Evolutionary conservation across 2,888 invertebrate species (phyloP).

Genomic region (Heliothis peltigera): DNA sequence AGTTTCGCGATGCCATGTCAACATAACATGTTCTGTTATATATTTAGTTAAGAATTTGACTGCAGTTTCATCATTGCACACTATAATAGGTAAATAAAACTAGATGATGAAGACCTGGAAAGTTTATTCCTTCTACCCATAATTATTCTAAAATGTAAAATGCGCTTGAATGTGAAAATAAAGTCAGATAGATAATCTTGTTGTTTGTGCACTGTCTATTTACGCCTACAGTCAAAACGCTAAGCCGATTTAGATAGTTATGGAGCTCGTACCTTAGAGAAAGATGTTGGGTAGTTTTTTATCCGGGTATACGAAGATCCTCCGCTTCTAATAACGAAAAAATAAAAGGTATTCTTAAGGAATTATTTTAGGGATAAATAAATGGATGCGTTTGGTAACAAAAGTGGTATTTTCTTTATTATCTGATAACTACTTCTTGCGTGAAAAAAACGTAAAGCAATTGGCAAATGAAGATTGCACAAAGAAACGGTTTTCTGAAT

Average conservation of each 20-base stretch:
- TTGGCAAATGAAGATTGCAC: not conserved
- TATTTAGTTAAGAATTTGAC: not conserved
- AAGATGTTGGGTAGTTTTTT: too few species aligned
- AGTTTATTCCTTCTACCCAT: not conserved
- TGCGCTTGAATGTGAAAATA: too few species aligned
- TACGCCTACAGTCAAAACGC: too few species aligned
- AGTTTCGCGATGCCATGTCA: not conserved
- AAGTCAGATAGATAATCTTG: too few species aligned
- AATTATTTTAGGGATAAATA: not conserved
- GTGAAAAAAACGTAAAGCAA: not conserved
- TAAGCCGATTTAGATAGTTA: too few species aligned
- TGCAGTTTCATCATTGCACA: slow-evolving; percentile 1
- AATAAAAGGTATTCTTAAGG: not conserved
- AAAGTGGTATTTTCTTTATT: not conserved
- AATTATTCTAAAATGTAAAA: too few species aligned
- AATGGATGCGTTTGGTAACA: not conserved
- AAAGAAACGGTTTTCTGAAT: not conserved
- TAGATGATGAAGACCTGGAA: not conserved
- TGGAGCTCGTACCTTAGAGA: too few species aligned
- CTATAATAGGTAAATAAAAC: not conserved
- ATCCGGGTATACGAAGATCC: too few species aligned
- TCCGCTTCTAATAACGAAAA: too few species aligned
- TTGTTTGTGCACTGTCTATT: too few species aligned
- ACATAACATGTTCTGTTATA: not conserved
- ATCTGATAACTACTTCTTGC: not conserved